Base-by-base conservation (phyloP, 2,797 vertebrate genomes). In the Stomatorhinus walkeri region DNA sequence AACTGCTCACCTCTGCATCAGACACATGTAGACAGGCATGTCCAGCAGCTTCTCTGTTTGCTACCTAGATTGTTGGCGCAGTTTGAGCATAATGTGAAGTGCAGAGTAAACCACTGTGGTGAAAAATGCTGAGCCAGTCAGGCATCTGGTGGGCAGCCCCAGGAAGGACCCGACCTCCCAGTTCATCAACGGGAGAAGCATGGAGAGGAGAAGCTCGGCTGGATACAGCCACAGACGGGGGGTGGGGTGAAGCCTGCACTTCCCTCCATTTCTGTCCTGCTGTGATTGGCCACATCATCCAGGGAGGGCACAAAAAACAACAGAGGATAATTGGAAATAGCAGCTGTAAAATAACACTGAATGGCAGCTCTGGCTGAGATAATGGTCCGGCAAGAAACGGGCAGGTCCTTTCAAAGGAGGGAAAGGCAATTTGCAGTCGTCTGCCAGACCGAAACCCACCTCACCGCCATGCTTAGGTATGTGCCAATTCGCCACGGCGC, bases 381-480 rank as follows among this genome's bases (percentile, higher is more conserved):
- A 85, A 88, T 81, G 79, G 81, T 14, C 14, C 40, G 22, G 12
- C 22, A 24, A 72, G 79, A 52, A 12, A 5, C 79, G 7, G 46
- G 14, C 36, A 0, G 14, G 51, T 24, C 24, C 52, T 88, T 83
- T 88, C 79, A 48, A 56, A 84, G 90, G 90, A 88, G 5, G 40
- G 87, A 90, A 89, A 91, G 91, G 89, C 92, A 92, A 92, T 92
- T 92, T 92, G 88, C 90, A 89, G 90, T 88, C 48, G 46, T 59
- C 87, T 90, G 72, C 88, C 87, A 92, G 91, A 87, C 36, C 88
- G 85, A 84, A 88, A 89, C 91, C 88, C 90, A 88, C 91, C 90
- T 92, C 89, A 90, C 92, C 89, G 88, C 64, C 88, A 89, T 87
- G 83, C 88, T 89, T 90, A 88, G 90, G 89, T 87, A 90, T 90